phyloP scores from a whole-genome alignment of 1,140 invertebrate genomes.

The Octopus bimaculoides region DNA sequence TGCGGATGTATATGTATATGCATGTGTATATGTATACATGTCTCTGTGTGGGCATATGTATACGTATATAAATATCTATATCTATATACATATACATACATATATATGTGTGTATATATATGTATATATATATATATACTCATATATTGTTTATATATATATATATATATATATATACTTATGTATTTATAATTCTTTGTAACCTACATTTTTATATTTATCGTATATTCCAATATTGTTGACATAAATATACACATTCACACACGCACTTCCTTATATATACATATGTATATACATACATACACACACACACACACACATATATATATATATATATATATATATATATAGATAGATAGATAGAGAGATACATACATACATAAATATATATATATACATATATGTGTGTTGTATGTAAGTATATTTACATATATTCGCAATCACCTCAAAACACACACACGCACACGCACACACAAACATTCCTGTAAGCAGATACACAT shows the following conservation, averaged over 20 bases:
- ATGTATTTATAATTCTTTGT: background rate
- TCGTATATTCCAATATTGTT: background rate
- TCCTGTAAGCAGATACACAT: too few species aligned
- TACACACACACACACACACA: background rate
- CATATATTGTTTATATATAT: background rate
- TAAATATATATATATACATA: background rate
- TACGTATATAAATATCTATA: background rate
- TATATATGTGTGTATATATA: background rate
- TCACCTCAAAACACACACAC: too few species aligned
- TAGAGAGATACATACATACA: background rate
- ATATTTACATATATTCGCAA: background rate
- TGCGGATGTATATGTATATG: background rate
- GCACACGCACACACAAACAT: too few species aligned
- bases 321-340: conserved; percentile 19
- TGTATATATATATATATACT: background rate
- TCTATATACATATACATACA: background rate
- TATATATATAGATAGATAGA: background rate
- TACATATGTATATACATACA: conserved; percentile 7
- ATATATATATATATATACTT: background rate
- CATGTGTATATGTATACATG: background rate
- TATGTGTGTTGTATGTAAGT: background rate
- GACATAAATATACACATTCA: background rate
- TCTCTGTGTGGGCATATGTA: background rate
- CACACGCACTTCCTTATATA: background rate
- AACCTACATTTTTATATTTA: background rate